Percentiles rank a stretch among this genome's conserved stretches.
phyloP scores from a whole-genome alignment of 2,888 invertebrate species.

The Caenorhabditis japonica region DNA sequence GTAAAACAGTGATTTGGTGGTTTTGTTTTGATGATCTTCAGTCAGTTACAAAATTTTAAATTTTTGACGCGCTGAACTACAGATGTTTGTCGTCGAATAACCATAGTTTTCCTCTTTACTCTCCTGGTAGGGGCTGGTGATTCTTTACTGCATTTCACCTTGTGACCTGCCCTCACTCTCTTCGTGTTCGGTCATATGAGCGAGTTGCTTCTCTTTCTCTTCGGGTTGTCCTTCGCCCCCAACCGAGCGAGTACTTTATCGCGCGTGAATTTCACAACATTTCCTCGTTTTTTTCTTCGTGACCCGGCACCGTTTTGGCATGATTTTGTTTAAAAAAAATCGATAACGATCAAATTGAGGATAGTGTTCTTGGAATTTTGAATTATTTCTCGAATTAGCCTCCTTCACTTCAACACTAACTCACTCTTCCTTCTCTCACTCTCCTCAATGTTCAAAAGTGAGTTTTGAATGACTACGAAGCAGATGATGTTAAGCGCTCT shows the following conservation, averaged over 20 bases:
- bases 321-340: slow-evolving; percentile 3
- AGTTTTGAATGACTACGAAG: neutral
- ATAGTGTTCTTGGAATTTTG: neutral
- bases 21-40: too few species aligned
- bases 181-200: slow-evolving; percentile 56
- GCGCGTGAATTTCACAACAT: slow-evolving; percentile 11
- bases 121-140: slow-evolving; percentile 12
- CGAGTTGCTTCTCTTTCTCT: slow-evolving; percentile 28
- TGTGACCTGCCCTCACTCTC: slow-evolving; percentile 40
- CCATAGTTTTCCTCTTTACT: slow-evolving; percentile 16
- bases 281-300: slow-evolving; percentile 21
- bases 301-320: slow-evolving; percentile 6
- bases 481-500: too few species aligned
- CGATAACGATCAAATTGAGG: neutral
- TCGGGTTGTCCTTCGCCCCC: neutral
- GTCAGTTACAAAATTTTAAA: too few species aligned
- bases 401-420: too few species aligned
- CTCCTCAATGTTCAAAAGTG: slow-evolving; percentile 12
- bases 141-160: slow-evolving; percentile 53
- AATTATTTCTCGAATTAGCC: slow-evolving; percentile 11
- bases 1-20: too few species aligned
- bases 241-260: slow-evolving; percentile 30
- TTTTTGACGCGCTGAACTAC: too few species aligned
- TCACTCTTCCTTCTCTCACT: neutral
- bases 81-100: too few species aligned